Base-by-base conservation (phyloP, 2,888 invertebrate species). In the Periphyllus acericola region DNA sequence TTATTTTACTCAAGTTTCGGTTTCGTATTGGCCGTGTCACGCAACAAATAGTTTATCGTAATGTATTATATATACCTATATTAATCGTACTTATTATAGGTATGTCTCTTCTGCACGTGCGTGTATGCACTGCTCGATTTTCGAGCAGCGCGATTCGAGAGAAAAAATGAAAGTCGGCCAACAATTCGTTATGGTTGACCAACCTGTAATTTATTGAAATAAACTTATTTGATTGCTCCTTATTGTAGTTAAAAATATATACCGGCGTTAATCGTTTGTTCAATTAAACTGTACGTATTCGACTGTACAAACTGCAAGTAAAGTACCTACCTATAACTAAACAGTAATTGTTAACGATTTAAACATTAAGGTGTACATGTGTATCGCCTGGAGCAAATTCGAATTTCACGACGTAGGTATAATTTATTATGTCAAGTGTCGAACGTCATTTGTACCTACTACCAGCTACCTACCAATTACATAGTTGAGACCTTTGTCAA, bases 131-230 rank as follows among this genome's bases (percentile, higher is more conserved):
- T 17, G 8, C 52, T 72, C n/a, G 32, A 25, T 71, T 82, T 72
- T n/a, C 34, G 66, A 82, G 46, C 81, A 21, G 40, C 40, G 40
- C 40, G 29, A 81, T 71, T 82, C 34, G 17, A 34, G 34, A 68
- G 21, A 52, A 79, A 83, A 75, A 83, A 83, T 83, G 75, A 83
- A 75, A 83, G 74, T 83, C 75, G 75, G 36, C 60, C 60, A 66
- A 66, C 60, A 66, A 66, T 75, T 66, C 60, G 75, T 66, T 40
- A 75, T 32, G 74, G 75, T 83, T 66, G 40, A 66, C 52, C 29
- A 74, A 83, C 60, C 14, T 74, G 29, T 60, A 83, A 83, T 83
- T 83, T 74, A 83, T 74, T 55, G 74, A 71, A 71, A 80, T 60
- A 80, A 80, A 71, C 32, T 19, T 55, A 74, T 60, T 83, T 55